Percentiles rank a stretch among this genome's conserved stretches.
These are phyloP conservation scores for Siniperca scherzeri DNA, from an alignment of 2,797 vertebrate species.

Conservation along the genomic window DNA sequence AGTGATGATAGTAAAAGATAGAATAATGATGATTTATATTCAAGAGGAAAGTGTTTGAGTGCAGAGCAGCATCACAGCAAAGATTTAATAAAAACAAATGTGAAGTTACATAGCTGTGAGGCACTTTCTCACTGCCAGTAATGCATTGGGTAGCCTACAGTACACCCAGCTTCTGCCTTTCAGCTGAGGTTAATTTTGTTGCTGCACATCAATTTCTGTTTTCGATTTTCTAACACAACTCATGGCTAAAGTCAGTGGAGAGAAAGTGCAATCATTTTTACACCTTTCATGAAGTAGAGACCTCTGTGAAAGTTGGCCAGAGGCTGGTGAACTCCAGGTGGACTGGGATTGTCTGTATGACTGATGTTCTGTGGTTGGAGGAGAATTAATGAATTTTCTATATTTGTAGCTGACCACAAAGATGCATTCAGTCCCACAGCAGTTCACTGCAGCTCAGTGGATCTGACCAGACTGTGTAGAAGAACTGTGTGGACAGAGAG, in stretches of 20 bases:
- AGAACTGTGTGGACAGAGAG: conserved; percentile 32
- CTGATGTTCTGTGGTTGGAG: conserved; percentile 62
- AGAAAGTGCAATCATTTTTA: conserved; percentile 58
- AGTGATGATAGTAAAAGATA: not conserved
- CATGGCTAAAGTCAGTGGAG: conserved; percentile 21
- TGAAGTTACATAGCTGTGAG: not conserved
- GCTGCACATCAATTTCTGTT: conserved; percentile 54
- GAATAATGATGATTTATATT: conserved; percentile 1
- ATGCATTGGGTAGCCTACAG: not conserved
- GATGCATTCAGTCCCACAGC: conserved; percentile 24
- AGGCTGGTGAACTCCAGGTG: conserved; percentile 63
- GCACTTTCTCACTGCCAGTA: not conserved
- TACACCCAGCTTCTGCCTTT: conserved; percentile 27
- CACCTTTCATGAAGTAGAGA: conserved; percentile 52
- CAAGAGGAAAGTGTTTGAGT: not conserved
- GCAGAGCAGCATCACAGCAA: not conserved
- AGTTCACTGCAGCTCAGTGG: conserved; percentile 15
- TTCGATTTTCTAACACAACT: conserved; percentile 49
- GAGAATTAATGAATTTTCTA: conserved; percentile 72
- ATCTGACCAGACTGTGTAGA: conserved; percentile 25
- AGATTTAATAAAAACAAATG: conserved; percentile 23
- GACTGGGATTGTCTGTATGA: conserved; percentile 66
- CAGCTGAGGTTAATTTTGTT: conserved; percentile 45
- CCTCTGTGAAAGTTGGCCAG: conserved; percentile 61
- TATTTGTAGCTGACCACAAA: conserved; percentile 66